Evolutionary conservation across 2,888 invertebrate species (phyloP).

Genomic region (Phengaris arion): DNA sequence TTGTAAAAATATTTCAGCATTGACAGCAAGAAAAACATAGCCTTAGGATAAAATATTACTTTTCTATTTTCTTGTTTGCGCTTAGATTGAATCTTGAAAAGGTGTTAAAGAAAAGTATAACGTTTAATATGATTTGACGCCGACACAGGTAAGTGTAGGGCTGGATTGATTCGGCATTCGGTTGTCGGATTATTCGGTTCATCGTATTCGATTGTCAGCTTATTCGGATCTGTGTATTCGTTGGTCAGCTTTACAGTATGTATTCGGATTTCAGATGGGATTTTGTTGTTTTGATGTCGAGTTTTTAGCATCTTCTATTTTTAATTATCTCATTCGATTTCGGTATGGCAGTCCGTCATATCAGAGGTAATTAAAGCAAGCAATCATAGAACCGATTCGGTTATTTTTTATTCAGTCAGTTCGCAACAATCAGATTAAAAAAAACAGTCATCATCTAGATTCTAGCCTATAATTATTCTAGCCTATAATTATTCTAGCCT

Average conservation of each 20-base stretch:
- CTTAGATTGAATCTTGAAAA: constrained; percentile 9
- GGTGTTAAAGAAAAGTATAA: constrained; percentile 11
- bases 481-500: too few species aligned
- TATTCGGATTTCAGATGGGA: too few species aligned
- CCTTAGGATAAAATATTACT: background rate
- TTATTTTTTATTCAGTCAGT: too few species aligned
- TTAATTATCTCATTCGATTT: too few species aligned
- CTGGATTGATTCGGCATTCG: background rate
- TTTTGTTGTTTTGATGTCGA: too few species aligned
- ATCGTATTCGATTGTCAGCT: background rate
- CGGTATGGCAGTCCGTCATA: too few species aligned
- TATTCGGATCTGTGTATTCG: background rate
- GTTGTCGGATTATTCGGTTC: background rate
- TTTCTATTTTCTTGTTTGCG: constrained; percentile 13
- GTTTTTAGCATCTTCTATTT: too few species aligned
- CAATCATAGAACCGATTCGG: too few species aligned
- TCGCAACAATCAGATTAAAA: too few species aligned
- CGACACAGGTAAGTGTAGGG: background rate
- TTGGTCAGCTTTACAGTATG: background rate
- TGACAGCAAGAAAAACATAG: background rate
- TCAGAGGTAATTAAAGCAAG: too few species aligned
- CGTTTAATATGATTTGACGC: constrained; percentile 15
- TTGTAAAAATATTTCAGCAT: background rate
- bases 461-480: too few species aligned
- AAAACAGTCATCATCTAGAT: too few species aligned